Evolutionary conservation across 2,797 vertebrate genomes (phyloP).

Genomic region (Odontamblyopus rebecca): DNA sequence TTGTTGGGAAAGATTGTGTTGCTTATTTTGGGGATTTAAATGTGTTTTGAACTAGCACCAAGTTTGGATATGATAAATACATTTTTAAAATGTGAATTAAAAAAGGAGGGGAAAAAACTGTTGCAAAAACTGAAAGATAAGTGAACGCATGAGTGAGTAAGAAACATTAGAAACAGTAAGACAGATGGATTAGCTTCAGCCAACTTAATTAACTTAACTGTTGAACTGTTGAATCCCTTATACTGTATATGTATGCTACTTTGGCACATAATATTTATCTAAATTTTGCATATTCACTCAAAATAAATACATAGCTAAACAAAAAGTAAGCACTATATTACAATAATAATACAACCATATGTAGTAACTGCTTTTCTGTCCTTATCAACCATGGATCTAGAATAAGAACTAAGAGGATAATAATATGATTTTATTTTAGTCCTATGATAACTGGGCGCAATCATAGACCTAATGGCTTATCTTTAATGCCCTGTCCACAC

Average conservation of each 20-base stretch:
- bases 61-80: neutral
- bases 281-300: neutral
- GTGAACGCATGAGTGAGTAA: neutral
- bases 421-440: too few species aligned
- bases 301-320: neutral
- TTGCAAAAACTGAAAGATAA: neutral
- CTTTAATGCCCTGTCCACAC: neutral
- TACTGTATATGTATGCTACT: neutral
- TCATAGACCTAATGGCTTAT: neutral
- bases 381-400: too few species aligned
- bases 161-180: neutral
- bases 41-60: slow-evolving; percentile 1
- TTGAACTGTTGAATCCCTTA: too few species aligned
- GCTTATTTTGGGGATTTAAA: neutral
- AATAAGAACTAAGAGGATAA: too few species aligned
- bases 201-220: too few species aligned
- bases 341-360: neutral
- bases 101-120: neutral
- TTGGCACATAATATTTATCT: neutral
- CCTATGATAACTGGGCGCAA: too few species aligned
- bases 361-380: neutral
- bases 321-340: neutral
- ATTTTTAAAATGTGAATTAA: too few species aligned
- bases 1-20: neutral
- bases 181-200: too few species aligned